These are phyloP conservation scores for Resseliella maxima DNA, from an alignment of 2,888 invertebrate genomes.

Conservation along the genomic window DNA sequence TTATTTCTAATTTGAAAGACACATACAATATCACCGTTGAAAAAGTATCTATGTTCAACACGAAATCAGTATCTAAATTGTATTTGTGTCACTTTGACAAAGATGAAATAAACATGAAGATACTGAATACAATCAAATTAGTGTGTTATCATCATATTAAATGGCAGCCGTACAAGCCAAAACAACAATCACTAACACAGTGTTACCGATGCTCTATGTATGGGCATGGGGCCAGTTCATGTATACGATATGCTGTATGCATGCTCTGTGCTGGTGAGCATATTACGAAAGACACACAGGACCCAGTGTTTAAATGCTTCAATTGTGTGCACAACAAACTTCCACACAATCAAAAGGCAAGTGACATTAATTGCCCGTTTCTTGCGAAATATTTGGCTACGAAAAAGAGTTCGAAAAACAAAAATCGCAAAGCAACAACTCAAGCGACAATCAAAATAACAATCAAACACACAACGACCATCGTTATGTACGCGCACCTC, in stretches of 20 bases:
- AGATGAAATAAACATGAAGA: not conserved
- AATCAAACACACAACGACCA: not conserved
- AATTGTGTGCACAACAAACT: not conserved
- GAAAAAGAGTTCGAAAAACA: not conserved
- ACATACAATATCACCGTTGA: not conserved
- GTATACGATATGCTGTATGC: not conserved
- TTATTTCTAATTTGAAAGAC: not conserved
- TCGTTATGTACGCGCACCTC: not conserved
- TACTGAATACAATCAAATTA: not conserved
- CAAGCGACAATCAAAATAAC: not conserved
- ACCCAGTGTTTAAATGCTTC: not conserved
- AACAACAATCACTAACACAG: not conserved
- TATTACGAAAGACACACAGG: not conserved
- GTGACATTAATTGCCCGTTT: not conserved
- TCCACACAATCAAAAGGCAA: slow-evolving; percentile 3
- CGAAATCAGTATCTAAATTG: not conserved
- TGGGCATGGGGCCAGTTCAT: too few relatives aligned
- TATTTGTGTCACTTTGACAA: not conserved
- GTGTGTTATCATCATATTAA: not conserved
- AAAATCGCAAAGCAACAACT: not conserved
- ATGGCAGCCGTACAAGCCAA: not conserved
- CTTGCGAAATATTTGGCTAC: not conserved
- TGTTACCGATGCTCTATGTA: not conserved
- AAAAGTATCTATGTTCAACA: not conserved
- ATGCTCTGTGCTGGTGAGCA: not conserved